Conservation (phyloP, 2,113 vertebrate genomes). For the Mugil cephalus region DNA sequence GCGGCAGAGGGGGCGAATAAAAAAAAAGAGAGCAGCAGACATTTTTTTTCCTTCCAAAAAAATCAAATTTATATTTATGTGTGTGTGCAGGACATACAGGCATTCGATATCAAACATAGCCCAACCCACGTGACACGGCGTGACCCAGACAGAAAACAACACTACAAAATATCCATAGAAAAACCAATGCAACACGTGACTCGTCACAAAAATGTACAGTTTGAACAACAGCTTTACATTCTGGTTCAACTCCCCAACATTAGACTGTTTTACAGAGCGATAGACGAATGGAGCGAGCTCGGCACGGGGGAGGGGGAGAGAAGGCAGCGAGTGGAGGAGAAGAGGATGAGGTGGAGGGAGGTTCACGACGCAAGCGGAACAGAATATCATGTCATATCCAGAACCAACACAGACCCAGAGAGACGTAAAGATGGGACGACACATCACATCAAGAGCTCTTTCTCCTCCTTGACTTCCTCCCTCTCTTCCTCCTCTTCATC, state of each 20-base stretch:
- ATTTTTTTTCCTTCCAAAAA: constrained; percentile 52
- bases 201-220: constrained; percentile 71
- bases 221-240: constrained; percentile 79
- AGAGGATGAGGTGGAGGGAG: constrained; percentile 13
- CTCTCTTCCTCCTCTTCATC: constrained; percentile 78
- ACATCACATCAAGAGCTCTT: constrained; percentile 79
- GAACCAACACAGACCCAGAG: constrained; percentile 63
- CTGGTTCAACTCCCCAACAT: constrained; percentile 58
- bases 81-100: constrained; percentile 59
- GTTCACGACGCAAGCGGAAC: constrained; percentile 50
- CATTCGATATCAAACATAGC: constrained; percentile 76
- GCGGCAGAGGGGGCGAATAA: too few species aligned
- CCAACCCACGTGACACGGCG: constrained; percentile 64
- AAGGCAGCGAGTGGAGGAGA: constrained; percentile 45
- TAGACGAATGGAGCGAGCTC: constrained; percentile 37
- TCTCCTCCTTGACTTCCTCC: constrained; percentile 65
- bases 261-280: constrained; percentile 56
- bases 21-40: background rate
- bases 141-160: constrained; percentile 69
- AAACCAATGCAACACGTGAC: constrained; percentile 69
- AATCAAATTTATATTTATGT: constrained; percentile 54
- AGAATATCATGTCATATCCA: constrained; percentile 58
- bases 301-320: constrained; percentile 11
- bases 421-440: constrained; percentile 63
- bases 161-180: constrained; percentile 80